Evolutionary conservation across 1,140 invertebrate species (phyloP).

Genomic region (Drosophila sturtevanti): DNA sequence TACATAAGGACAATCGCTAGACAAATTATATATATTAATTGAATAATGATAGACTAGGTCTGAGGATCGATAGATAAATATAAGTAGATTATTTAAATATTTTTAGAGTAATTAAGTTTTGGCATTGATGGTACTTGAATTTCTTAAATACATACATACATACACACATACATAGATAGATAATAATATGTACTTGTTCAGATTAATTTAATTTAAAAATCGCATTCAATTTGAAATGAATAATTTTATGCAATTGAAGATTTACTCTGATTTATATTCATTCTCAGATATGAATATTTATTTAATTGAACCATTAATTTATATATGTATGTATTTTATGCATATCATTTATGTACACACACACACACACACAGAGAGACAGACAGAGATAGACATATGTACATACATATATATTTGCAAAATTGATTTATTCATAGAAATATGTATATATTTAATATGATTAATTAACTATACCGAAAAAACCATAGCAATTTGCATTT

Average conservation of each 20-base stretch:
- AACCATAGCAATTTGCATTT: slow-evolving; percentile 67
- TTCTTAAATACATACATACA: too few relatives aligned
- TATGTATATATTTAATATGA: slow-evolving; percentile 44
- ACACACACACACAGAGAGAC: not conserved
- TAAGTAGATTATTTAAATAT: too few relatives aligned
- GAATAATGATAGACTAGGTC: too few relatives aligned
- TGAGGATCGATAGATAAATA: too few relatives aligned
- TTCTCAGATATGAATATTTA: not conserved
- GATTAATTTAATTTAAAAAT: not conserved
- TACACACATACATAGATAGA: too few relatives aligned
- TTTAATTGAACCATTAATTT: slow-evolving; percentile 47
- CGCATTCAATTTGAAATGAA: not conserved
- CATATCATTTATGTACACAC: not conserved
- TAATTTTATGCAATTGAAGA: not conserved
- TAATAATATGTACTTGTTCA: not conserved
- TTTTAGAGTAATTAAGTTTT: too few relatives aligned
- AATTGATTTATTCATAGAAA: slow-evolving; percentile 30
- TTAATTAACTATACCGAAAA: slow-evolving; percentile 54
- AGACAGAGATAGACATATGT: not conserved
- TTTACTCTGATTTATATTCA: slow-evolving; percentile 7
- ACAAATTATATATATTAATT: too few relatives aligned
- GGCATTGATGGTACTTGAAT: too few relatives aligned
- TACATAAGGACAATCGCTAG: too few relatives aligned
- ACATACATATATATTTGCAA: not conserved
- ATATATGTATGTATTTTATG: slow-evolving; percentile 12